phyloP scores from a whole-genome alignment of 1,140 invertebrate species.

The Diabrotica undecimpunctata region DNA sequence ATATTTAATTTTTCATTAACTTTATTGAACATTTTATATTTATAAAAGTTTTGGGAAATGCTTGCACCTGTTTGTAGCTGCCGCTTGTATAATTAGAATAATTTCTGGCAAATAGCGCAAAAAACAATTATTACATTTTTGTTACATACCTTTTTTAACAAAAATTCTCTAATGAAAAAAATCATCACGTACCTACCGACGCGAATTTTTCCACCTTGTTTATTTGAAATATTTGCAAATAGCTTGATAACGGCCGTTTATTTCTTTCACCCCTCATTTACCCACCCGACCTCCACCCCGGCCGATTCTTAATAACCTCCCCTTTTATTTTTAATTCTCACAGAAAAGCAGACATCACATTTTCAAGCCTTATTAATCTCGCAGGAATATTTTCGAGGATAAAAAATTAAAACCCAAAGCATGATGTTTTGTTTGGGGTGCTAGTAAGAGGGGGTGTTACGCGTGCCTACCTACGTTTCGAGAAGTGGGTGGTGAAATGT shows the following conservation, averaged over 20 bases:
- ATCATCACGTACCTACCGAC: slow-evolving; percentile 17
- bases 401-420: slow-evolving; percentile 45
- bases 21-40: too few species aligned
- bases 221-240: slow-evolving; percentile 24
- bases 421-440: slow-evolving; percentile 36
- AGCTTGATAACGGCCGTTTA: slow-evolving; percentile 8
- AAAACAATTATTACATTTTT: too few species aligned
- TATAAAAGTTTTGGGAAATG: too few species aligned
- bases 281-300: slow-evolving; percentile 8
- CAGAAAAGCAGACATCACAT: slow-evolving; percentile 40
- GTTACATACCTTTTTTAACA: too few species aligned
- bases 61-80: too few species aligned
- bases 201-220: slow-evolving; percentile 16
- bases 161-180: slow-evolving; percentile 5
- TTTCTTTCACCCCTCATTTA: not conserved
- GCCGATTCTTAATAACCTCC: slow-evolving; percentile 33
- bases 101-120: too few species aligned
- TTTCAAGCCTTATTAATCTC: slow-evolving; percentile 45
- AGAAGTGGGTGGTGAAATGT: too few species aligned
- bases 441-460: slow-evolving; percentile 11
- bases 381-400: slow-evolving; percentile 41
- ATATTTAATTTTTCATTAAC: too few species aligned
- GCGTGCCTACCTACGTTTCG: too few species aligned
- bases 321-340: slow-evolving; percentile 43
- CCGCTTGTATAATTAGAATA: too few species aligned